phyloP scores from a whole-genome alignment of 2,888 invertebrate genomes.

The Dyspetes luteomarginatus region DNA sequence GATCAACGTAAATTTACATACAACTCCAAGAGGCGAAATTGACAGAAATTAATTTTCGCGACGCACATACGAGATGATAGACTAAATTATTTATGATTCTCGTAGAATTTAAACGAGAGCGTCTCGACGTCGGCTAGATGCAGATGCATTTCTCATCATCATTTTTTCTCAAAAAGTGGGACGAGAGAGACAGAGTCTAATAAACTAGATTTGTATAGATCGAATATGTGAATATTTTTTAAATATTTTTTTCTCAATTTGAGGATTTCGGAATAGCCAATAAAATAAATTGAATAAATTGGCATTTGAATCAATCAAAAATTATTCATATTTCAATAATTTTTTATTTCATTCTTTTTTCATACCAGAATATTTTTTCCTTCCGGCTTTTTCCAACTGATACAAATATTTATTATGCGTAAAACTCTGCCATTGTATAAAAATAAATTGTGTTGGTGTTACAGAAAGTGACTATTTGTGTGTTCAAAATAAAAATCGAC shows the following conservation, averaged over 20 bases:
- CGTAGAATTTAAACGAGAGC: slow-evolving; percentile 51
- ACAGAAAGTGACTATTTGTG: neutral
- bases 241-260: no score
- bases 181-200: neutral
- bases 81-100: slow-evolving; percentile 57
- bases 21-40: slow-evolving; percentile 45
- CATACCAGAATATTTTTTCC: no score
- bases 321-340: no score
- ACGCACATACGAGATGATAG: slow-evolving; percentile 12
- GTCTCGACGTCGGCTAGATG: slow-evolving; percentile 24
- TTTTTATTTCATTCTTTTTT: no score
- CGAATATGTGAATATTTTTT: neutral
- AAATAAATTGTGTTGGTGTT: no score
- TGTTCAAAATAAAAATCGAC: slow-evolving; percentile 29
- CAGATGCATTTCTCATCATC: slow-evolving; percentile 31
- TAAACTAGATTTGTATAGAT: neutral
- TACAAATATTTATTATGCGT: no score
- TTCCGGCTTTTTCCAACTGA: no score
- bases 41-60: slow-evolving; percentile 48
- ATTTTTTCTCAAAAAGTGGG: neutral
- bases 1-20: slow-evolving; percentile 35
- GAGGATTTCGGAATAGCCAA: no score
- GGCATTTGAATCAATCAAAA: no score
- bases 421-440: no score
- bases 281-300: no score